These are phyloP conservation scores for Tubulanus polymorphus DNA, from an alignment of 2,888 invertebrate species.

Conservation along the genomic window DNA sequence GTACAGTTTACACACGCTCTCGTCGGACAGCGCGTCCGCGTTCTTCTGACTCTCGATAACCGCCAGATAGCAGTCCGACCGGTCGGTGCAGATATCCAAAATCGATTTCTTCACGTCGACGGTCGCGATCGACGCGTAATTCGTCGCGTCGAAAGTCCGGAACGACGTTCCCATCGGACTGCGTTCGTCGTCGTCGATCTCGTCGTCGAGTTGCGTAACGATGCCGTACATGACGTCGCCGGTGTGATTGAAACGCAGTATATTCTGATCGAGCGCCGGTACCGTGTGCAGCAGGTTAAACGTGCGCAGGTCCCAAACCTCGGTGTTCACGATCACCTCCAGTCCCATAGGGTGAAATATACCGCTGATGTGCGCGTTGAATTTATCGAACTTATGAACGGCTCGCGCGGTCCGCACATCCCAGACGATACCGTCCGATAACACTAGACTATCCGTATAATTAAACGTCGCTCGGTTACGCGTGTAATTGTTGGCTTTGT, in stretches of 20 bases:
- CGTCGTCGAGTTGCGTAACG: slow-evolving; percentile 56
- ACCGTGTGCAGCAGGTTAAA: slow-evolving; percentile 92
- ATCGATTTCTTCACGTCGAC: slow-evolving; percentile 89
- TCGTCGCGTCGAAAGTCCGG: slow-evolving; percentile 87
- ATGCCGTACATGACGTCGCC: slow-evolving; percentile 82
- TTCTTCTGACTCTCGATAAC: slow-evolving; percentile 64
- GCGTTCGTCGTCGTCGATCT: slow-evolving; percentile 56
- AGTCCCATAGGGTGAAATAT: slow-evolving; percentile 94
- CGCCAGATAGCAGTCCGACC: slow-evolving; percentile 80
- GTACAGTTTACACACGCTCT: slow-evolving; percentile 85
- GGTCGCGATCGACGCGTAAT: slow-evolving; percentile 92
- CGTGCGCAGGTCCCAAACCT: slow-evolving; percentile 94
- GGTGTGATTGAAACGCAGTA: slow-evolving; percentile 80
- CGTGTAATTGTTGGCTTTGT: slow-evolving; percentile 85
- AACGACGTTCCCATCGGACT: slow-evolving; percentile 83
- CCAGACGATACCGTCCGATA: slow-evolving; percentile 94
- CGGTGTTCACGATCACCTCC: slow-evolving; percentile 95
- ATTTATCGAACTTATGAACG: slow-evolving; percentile 95
- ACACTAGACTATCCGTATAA: slow-evolving; percentile 87
- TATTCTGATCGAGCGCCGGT: slow-evolving; percentile 85
- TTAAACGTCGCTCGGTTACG: slow-evolving; percentile 92
- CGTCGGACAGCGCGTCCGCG: slow-evolving; percentile 73
- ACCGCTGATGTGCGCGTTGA: slow-evolving; percentile 91
- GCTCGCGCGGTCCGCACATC: slow-evolving; percentile 79
- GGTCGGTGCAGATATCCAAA: slow-evolving; percentile 78